Evolutionary conservation across 2,888 invertebrate genomes (phyloP), one percentile per base, ranked within the genome.

Genomic region (Boloria euphrosyne): DNA sequence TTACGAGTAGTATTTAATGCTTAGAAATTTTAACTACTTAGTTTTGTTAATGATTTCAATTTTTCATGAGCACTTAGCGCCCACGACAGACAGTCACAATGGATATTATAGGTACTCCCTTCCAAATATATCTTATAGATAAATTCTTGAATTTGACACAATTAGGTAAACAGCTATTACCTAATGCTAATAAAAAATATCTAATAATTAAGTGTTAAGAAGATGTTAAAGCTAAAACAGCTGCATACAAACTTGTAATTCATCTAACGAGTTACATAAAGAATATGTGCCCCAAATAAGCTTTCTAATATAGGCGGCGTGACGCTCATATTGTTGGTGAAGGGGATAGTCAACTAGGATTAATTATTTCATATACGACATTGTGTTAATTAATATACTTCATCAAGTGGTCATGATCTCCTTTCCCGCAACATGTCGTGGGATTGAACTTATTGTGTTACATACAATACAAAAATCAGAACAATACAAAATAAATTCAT

Each of bases 301-400:
- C 62, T 70, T 65, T 67, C 65, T 68, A 68, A 66, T 74, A 70
- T 69, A 72, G 65, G 70, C 55, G 68, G 68, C 73, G 67, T 71
- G 70, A 72, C 70, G 68, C 52, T 71, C 73, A 75, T 75, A 73
- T 72, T 71, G 75, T 70, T 62, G 62, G 72, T 76, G 74, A 74
- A 78, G 79, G 73, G 75, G 78, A 77, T 78, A 80, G 80, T 81
- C 78, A 82, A 83, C 81, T 80, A 83, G 83, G 80, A 87, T 83
- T 83, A 85, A 86, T 84, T 84, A 83, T 82, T 77, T 81, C 79
- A 82, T 84, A 83, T 80, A 82, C 79, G 78, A 79, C 77, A 79
- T 78, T 75, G 73, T 77, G 78, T 79, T 79, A 79, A 80, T 80
- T 80, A 78, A 76, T 72, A 75, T n/a, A 43, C 18, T 49, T 17